Conservation (phyloP, 2,797 vertebrate genomes). For the Ptychobarbus kaznakovi region DNA sequence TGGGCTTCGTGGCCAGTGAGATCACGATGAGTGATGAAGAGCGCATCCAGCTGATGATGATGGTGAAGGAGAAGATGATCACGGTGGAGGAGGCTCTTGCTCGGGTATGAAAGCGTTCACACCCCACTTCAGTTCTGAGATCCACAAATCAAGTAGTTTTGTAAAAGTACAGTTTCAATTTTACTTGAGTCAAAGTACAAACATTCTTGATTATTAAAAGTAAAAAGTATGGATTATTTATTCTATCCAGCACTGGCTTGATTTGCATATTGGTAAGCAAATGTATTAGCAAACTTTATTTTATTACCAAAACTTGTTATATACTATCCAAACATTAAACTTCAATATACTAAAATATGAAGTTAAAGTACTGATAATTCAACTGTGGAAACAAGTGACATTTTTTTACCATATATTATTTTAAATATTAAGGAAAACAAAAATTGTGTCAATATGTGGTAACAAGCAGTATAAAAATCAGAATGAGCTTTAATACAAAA, state of each 20-base stretch:
- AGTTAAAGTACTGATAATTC: not conserved
- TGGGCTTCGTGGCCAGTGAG: constrained; percentile 96
- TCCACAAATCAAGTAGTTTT: not conserved
- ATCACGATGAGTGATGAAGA: constrained; percentile 99
- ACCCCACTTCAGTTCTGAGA: constrained; percentile 31
- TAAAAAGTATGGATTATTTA: not conserved
- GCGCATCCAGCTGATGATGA: constrained; percentile 98
- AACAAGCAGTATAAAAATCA: not conserved
- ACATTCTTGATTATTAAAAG: too few relatives aligned
- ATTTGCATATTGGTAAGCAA: too few relatives aligned
- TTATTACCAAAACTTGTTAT: not conserved
- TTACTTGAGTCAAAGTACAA: not conserved
- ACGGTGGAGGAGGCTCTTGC: constrained; percentile 97
- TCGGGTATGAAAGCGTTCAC: constrained; percentile 82
- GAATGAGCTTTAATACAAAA: too few relatives aligned
- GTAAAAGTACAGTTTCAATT: not conserved
- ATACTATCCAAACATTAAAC: not conserved
- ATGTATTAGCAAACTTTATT: not conserved
- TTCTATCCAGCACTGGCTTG: not conserved
- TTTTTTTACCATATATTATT: not conserved
- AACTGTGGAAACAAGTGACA: not conserved
- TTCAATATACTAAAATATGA: not conserved
- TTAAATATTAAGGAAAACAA: not conserved
- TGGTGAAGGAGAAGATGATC: constrained; percentile 99
- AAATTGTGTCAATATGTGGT: not conserved